Evolutionary conservation across 1,140 invertebrate genomes (phyloP).

Genomic region (Drosophila busckii): DNA sequence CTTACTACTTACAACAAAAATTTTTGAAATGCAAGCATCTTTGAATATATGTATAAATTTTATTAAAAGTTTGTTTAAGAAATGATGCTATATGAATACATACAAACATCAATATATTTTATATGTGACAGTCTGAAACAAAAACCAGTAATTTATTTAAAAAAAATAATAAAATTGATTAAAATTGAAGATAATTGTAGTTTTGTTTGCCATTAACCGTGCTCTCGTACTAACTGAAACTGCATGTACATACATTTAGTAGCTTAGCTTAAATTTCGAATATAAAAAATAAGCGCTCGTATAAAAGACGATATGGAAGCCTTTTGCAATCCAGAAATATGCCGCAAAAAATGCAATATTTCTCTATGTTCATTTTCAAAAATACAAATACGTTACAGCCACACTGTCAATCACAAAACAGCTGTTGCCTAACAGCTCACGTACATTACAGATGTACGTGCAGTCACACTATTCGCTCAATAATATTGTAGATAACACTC

Average conservation of each 20-base stretch:
- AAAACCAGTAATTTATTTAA: constrained; percentile 30
- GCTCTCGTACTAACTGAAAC: constrained; percentile 29
- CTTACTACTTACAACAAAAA: constrained; percentile 40
- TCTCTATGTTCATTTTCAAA: no score
- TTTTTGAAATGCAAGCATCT: constrained; percentile 23
- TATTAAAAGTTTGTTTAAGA: constrained; percentile 51
- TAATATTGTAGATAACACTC: no score
- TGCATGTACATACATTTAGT: neutral
- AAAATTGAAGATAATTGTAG: constrained; percentile 47
- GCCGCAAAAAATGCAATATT: no score
- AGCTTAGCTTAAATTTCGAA: neutral
- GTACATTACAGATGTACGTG: no score
- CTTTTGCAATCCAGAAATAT: no score
- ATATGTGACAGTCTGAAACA: constrained; percentile 38
- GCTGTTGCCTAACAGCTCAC: no score
- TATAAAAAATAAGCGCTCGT: no score
- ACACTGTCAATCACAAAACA: no score
- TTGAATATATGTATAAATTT: constrained; percentile 39
- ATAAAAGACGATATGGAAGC: no score
- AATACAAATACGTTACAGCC: no score
- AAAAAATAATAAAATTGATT: constrained; percentile 58
- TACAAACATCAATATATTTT: constrained; percentile 56
- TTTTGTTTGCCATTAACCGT: constrained; percentile 51
- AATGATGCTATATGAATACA: constrained; percentile 33
- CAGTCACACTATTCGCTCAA: no score